Base-by-base conservation (phyloP, 1,140 invertebrate genomes). In the Babylonia areolata region DNA sequence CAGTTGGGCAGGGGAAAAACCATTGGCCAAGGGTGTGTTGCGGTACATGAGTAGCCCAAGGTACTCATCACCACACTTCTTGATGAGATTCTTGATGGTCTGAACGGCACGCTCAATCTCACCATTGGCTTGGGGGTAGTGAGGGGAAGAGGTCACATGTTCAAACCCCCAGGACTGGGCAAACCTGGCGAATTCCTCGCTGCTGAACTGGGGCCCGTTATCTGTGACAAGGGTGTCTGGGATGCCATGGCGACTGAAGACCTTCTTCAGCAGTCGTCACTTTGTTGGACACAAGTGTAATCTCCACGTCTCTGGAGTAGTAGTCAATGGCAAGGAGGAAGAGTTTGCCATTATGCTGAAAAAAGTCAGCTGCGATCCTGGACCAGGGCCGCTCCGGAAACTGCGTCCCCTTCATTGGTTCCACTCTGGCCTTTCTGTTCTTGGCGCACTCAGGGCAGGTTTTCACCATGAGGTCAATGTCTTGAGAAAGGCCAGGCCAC, bases 321-420 rank as follows among this genome's bases (percentile, higher is more conserved):
- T n/a, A n/a, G n/a, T n/a, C n/a, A n/a, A n/a, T n/a, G n/a, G n/a
- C n/a, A n/a, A n/a, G n/a, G n/a, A n/a, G n/a, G n/a, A n/a, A n/a
- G n/a, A n/a, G n/a, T n/a, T n/a, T 46, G 23, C 64, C 82, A 33
- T 87, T 75, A 51, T 88, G 54, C 6, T 64, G 28, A 75, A 85
- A 86, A n/a, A 86, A 23, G 58, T 88, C 88, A 42, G 35, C 77
- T 20, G 37, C 77, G 15, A 79, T 80, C 40, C 81, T 54, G 80
- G 71, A 88, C 88, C 42, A 90, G 12, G 86, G 89, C 17, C 85
- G n/a, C 20, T 77, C 40, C 2, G 87, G 87, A 37, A 89, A 79
- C 28, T 71, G 39, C 23, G 86, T 86, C 20, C 54, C 37, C 51
- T 58, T 86, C 64, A 89, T 35, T 23, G 81, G 86, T 81, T 89